A percentile compares a stretch with the other conserved stretches of the same genome.
These are phyloP conservation scores for Arnoldichthys spilopterus DNA, from an alignment of 2,797 vertebrate species.

Conservation along the genomic window DNA sequence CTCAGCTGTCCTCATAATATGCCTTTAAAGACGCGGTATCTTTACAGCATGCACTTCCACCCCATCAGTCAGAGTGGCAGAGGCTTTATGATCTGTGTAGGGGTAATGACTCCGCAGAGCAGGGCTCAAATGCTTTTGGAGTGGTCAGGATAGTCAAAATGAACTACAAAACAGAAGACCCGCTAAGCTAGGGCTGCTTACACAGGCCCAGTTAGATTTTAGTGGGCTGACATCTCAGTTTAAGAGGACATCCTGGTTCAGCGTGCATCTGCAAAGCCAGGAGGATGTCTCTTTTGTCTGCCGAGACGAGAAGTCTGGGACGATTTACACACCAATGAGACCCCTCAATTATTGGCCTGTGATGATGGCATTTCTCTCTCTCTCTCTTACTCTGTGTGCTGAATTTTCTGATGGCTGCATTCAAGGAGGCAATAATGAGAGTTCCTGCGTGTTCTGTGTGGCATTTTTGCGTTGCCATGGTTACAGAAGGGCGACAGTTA, in stretches of 20 bases:
- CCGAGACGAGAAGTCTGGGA: conserved; percentile 28
- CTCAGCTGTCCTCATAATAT: background rate
- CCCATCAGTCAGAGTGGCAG: background rate
- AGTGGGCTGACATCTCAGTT: conserved; percentile 27
- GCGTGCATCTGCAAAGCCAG: conserved; percentile 11
- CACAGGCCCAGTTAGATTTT: background rate
- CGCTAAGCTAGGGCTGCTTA: background rate
- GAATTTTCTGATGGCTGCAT: conserved; percentile 64
- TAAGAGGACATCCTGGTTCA: background rate
- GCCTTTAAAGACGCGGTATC: background rate
- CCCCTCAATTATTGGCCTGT: conserved; percentile 36
- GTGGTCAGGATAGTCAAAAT: background rate
- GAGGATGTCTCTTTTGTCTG: conserved; percentile 45
- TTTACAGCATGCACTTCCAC: background rate
- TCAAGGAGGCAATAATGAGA: conserved; percentile 80
- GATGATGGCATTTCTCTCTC: conserved; percentile 34
- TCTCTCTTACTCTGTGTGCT: conserved; percentile 55
- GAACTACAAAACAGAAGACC: conserved; percentile 52
- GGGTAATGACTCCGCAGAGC: background rate
- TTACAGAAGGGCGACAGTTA: conserved; percentile 84
- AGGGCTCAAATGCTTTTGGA: background rate
- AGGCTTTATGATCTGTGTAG: background rate
- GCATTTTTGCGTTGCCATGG: conserved; percentile 83
- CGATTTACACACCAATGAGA: conserved; percentile 28
- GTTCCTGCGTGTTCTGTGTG: conserved; percentile 84